Base-by-base conservation (phyloP, 1,140 invertebrate species). In the Plectrocnemia conspersa region DNA sequence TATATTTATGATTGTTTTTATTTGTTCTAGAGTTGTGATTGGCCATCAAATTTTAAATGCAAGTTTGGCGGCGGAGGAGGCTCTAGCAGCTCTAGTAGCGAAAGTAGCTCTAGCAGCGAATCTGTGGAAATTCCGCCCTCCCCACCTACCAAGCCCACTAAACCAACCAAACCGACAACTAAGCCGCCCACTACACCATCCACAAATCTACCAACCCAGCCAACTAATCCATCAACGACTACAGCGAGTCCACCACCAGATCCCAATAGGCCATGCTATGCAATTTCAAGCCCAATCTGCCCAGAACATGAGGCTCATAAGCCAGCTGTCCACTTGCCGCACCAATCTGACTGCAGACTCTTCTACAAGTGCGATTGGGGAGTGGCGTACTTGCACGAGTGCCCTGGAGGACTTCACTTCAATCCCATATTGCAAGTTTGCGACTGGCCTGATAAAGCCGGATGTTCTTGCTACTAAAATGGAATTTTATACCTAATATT, bases 311-410 rank as follows among this genome's bases (percentile, higher is more conserved):
- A 52, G 9, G 6, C 15, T 2, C 57, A 46, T 22, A 63, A 59
- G 21, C 50, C 63, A 3, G 64, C 65, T 27, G 71, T 72, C 58
- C 65, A 79, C 1, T 62, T 79, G 22, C 58, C 68, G 0, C 72
- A 82, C 56, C 68, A 73, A 1, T 54, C 62, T 2, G 72, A 79
- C 54, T 84, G 82, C 59, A 62, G 66, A 2, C 75, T 68, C 41
- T 85, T 79, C 62, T 84, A 79, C 63, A 70, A 74, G 15, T 85
- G 83, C 56, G 66, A 72, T 1, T 68, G 64, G 9, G 76, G 74
- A 0, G 47, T 62, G 10, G 68, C 76, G 1, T 65, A 76, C n/a
- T 62, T 71, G 9, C 70, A 72, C 61, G 6, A 45, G 4, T 84
- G 82, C 57, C 74, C 76, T 1, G 42, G 56, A 2, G 72, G 69